Base-by-base conservation (phyloP, 2,113 vertebrate genomes). In the Phyllostomus discolor region DNA sequence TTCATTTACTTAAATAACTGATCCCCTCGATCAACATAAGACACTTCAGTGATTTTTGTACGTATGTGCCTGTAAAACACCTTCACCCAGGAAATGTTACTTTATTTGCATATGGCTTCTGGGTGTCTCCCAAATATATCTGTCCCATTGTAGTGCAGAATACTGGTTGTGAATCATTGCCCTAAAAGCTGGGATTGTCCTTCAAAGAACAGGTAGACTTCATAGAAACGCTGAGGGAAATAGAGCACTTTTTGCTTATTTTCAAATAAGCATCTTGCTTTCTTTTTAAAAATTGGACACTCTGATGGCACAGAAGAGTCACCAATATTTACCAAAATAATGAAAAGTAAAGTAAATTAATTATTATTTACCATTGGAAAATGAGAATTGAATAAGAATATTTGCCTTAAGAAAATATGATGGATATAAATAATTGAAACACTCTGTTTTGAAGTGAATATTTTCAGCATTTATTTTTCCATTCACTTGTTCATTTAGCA, bases 391-490 rank as follows among this genome's bases (percentile, higher is more conserved):
- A 88, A 3, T 33, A 91, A 88, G 4, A 67, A 41, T 43, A 50
- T 38, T 73, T 82, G 26, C 28, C 7, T 88, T 52, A 28, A 4
- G 54, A 83, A 66, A 73, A 59, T 52, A 75, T 31, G 4, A 48
- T 64, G 14, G 3, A 69, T 86, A 38, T 54, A 80, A 83, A 85
- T 69, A 76, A 92, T 3, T 92, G 43, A 66, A 66, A 5, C 8
- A 16, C 54, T 48, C 72, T 85, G 3, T 69, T 94, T 83, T 83
- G 19, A 85, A 59, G 15, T 73, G 17, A 93, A 52, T 79, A 41
- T 41, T 91, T 96, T 91, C 22, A 91, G 17, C 72, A 84, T 81
- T 80, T 95, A 73, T 67, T 84, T 87, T 88, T 88, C 10, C 28
- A 57, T 88, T 75, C 38, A 80, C 5, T 72, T 91, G 26, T n/a